These are phyloP conservation scores for Unio delphinus DNA, from an alignment of 2,888 invertebrate species.

Conservation along the genomic window DNA sequence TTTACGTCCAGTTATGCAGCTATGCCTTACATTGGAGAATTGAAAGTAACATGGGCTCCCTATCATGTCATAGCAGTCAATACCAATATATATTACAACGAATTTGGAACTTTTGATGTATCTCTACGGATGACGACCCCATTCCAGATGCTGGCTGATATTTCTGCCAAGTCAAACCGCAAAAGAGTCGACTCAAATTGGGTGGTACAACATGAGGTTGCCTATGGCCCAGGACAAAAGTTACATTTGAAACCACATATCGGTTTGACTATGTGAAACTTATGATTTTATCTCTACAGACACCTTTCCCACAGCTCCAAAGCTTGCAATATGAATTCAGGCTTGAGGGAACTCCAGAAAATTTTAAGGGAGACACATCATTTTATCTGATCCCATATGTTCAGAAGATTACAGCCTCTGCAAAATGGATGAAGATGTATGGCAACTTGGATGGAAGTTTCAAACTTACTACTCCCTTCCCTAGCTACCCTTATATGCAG, in stretches of 20 bases:
- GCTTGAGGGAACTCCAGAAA: conserved; percentile 22
- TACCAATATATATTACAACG: conserved; percentile 18
- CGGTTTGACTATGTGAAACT: conserved; percentile 39
- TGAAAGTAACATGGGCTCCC: conserved; percentile 38
- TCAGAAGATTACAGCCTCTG: conserved; percentile 22
- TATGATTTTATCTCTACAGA: conserved; percentile 32
- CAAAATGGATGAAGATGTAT: conserved; percentile 25
- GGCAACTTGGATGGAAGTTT: conserved; percentile 27
- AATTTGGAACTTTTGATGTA: conserved; percentile 31
- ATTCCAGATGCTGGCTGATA: conserved; percentile 19
- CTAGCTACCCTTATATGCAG: conserved; percentile 34
- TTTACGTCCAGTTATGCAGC: conserved; percentile 29
- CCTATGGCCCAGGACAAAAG: conserved; percentile 36
- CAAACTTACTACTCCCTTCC: conserved; percentile 41
- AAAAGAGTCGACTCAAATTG: conserved; percentile 40
- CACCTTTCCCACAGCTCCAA: conserved; percentile 47
- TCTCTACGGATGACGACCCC: conserved; percentile 42
- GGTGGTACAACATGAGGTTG: conserved; percentile 32
- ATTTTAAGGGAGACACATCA: conserved; percentile 34
- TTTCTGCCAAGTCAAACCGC: conserved; percentile 23
- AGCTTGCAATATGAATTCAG: conserved; percentile 29
- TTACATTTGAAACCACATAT: conserved; percentile 33
- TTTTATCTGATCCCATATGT: conserved; percentile 38
- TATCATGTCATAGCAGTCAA: conserved; percentile 23
- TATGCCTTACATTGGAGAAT: conserved; percentile 34